These are phyloP conservation scores for Brienomyrus longianalis DNA, from an alignment of 2,113 vertebrate genomes.

Conservation along the genomic window DNA sequence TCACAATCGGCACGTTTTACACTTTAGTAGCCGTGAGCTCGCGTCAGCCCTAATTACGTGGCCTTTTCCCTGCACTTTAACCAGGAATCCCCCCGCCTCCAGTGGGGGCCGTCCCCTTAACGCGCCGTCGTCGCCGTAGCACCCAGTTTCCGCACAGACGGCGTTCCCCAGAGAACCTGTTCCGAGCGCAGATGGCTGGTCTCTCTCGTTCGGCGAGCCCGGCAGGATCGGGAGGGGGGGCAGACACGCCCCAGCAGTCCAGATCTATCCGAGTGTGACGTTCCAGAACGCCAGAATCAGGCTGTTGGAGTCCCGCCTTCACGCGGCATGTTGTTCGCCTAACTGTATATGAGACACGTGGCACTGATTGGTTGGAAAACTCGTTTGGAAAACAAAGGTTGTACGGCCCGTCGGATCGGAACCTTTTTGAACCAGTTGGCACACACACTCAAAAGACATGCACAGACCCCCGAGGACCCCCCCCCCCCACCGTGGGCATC, in stretches of 20 bases:
- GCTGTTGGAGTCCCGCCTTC: neutral
- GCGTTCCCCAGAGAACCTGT: neutral
- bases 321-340: too few relatives aligned
- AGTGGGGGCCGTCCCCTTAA: neutral
- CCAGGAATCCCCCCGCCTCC: neutral
- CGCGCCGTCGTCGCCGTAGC: too few relatives aligned
- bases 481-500: neutral
- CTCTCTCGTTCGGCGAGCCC: neutral
- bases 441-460: neutral
- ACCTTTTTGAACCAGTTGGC: neutral
- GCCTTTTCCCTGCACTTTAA: constrained; percentile 19
- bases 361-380: neutral
- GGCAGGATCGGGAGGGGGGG: neutral
- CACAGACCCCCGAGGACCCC: neutral
- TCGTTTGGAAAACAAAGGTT: neutral
- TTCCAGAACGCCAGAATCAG: neutral
- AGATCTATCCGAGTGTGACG: neutral
- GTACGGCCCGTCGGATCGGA: neutral
- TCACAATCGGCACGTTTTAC: neutral
- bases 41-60: neutral
- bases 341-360: neutral
- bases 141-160: neutral
- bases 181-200: neutral
- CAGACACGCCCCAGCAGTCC: neutral
- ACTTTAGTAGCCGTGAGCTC: neutral